These are phyloP conservation scores for Nematopogon swammerdamellus DNA, from an alignment of 2,888 invertebrate genomes.

Conservation along the genomic window DNA sequence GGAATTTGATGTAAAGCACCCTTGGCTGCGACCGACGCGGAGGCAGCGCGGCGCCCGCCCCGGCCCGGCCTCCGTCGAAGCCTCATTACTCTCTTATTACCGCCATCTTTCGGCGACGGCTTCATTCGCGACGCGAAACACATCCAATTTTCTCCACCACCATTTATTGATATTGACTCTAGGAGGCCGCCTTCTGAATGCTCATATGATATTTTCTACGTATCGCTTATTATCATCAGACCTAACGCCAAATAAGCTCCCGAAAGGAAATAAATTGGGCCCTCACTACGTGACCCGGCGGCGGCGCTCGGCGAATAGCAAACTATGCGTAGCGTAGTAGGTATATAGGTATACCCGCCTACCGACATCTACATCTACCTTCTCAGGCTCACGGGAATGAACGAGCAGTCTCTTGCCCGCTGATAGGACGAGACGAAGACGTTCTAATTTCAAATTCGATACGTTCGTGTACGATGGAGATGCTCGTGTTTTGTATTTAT, in stretches of 20 bases:
- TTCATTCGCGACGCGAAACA: slow-evolving; percentile 34
- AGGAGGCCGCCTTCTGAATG: slow-evolving; percentile 44
- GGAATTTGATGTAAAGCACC: too few relatives aligned
- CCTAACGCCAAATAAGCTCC: slow-evolving; percentile 46
- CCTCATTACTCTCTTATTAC: slow-evolving; percentile 54
- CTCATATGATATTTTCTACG: slow-evolving; percentile 29
- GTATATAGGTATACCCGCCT: too few relatives aligned
- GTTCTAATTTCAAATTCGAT: too few relatives aligned
- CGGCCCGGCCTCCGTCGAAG: background rate
- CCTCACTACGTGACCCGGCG: background rate
- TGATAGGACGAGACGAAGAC: too few relatives aligned
- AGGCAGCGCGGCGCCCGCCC: too few relatives aligned
- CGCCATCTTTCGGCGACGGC: slow-evolving; percentile 28
- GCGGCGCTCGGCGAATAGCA: background rate
- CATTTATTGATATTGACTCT: slow-evolving; percentile 56
- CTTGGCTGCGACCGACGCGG: too few relatives aligned
- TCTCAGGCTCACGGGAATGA: too few relatives aligned
- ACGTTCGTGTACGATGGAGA: too few relatives aligned
- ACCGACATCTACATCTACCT: too few relatives aligned
- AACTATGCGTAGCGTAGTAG: too few relatives aligned
- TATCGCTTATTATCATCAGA: slow-evolving; percentile 54
- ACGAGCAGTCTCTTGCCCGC: too few relatives aligned
- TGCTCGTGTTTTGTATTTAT: too few relatives aligned
- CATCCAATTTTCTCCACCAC: slow-evolving; percentile 55
- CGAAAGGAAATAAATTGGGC: background rate